Conservation (phyloP, 2,888 invertebrate species). For the Mayetiola destructor region DNA sequence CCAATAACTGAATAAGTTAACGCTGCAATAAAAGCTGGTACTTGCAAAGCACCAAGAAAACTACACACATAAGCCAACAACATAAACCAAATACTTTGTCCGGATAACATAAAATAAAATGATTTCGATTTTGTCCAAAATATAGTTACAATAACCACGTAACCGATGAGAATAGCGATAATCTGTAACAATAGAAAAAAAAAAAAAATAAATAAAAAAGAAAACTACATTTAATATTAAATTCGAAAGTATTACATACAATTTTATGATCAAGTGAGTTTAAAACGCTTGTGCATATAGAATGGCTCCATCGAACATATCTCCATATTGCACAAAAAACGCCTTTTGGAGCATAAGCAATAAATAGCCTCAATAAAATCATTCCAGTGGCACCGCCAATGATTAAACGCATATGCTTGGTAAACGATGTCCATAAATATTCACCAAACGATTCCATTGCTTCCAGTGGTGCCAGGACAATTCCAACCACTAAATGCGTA, state of each 20-base stretch:
- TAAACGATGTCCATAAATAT: conserved; percentile 53
- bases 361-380: conserved; percentile 27
- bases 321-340: conserved; percentile 41
- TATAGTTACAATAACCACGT: conserved; percentile 53
- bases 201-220: not conserved
- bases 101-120: conserved; percentile 48
- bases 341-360: conserved; percentile 46
- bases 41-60: conserved; percentile 57
- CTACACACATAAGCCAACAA: conserved; percentile 61
- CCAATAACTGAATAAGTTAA: conserved; percentile 52
- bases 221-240: not conserved
- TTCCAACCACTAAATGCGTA: conserved; percentile 47
- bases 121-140: conserved; percentile 63
- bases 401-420: conserved; percentile 49
- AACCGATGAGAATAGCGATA: conserved; percentile 48
- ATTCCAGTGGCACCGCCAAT: conserved; percentile 25
- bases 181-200: conserved; percentile 41
- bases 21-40: conserved; percentile 55
- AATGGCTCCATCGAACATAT: conserved; percentile 28
- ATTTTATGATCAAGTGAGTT: conserved; percentile 15
- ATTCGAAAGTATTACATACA: conserved; percentile 14
- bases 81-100: conserved; percentile 61
- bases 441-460: conserved; percentile 62
- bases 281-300: conserved; percentile 25
- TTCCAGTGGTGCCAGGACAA: conserved; percentile 54